phyloP scores from a whole-genome alignment of 2,888 invertebrate genomes.

The Reticulitermes lucifugus region DNA sequence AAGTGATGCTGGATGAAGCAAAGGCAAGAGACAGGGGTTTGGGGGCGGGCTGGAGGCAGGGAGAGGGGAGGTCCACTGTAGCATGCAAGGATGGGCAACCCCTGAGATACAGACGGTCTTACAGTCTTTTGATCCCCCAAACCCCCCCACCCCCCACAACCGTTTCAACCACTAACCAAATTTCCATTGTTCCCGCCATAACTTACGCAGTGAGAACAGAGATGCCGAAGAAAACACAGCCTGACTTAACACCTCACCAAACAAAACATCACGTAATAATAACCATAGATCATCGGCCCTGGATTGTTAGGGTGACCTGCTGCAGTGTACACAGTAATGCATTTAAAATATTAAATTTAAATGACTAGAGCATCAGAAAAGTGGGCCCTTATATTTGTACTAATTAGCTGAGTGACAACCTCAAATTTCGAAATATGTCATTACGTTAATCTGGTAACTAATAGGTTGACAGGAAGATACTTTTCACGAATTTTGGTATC shows the following conservation, averaged over 20 bases:
- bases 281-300: too few species aligned
- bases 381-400: too few species aligned
- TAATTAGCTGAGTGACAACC: too few species aligned
- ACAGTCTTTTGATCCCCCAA: not conserved
- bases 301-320: too few species aligned
- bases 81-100: not conserved
- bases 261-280: not conserved
- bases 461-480: too few species aligned
- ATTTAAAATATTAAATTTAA: too few species aligned
- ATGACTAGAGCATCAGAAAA: too few species aligned
- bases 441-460: too few species aligned
- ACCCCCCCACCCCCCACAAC: constrained; percentile 2
- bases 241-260: not conserved
- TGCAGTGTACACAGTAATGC: too few species aligned
- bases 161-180: constrained; percentile 33
- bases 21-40: constrained; percentile 22
- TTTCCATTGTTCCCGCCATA: constrained; percentile 35
- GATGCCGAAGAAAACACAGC: not conserved
- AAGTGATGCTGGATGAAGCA: constrained; percentile 32
- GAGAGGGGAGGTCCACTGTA: not conserved
- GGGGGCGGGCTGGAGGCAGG: not conserved
- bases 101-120: not conserved
- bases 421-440: too few species aligned
- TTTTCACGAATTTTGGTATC: too few species aligned
- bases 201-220: constrained; percentile 28